Base-by-base conservation (phyloP, 2,113 vertebrate genomes). In the Circaetus gallicus region DNA sequence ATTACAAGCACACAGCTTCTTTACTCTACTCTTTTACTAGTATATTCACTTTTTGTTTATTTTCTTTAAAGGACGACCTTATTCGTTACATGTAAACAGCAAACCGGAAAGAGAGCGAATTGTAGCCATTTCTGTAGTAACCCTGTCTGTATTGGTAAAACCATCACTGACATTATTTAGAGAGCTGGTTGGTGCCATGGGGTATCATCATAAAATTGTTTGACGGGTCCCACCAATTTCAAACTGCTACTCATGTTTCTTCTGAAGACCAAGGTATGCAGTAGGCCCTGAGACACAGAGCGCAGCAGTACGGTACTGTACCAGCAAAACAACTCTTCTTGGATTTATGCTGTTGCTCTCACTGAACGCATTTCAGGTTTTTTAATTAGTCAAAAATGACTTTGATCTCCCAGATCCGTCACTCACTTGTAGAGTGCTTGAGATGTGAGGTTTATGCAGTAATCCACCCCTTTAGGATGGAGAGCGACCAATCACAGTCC, bases 401-500 rank as follows among this genome's bases (percentile, higher is more conserved):
- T 95, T 32, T 61, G 28, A 70, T 94, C 67, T 89, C 52, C 52
- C 25, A 62, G 91, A 82, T 66, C 86, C 28, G 0, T 49, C 71
- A 79, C 14, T 55, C 79, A 53, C 58, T 89, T 86, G 66, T 49
- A 55, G 69, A 86, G 52, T 14, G 40, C 63, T 59, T 45, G 47
- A 70, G 85, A 86, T 8, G 62, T 0, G 80, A 95, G 74, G 45
- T 74, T 78, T 45, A 63, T 47, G 45, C 82, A 74, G 66, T 63
- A 93, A 96, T 89, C 58, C 80, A 85, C 42, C 66, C 74, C 49
- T 91, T 92, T 29, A 93, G 85, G 74, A 94, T 79, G 86, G 40
- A 70, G 34, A 38, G 63, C 0, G 7, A 55, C 95, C 95, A 95
- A 84, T 95, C 79, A 38, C 65, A n/a, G 45, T 26, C 49, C 66